phyloP scores from a whole-genome alignment of 2,113 vertebrate genomes.

The Hirundichthys speculiger region DNA sequence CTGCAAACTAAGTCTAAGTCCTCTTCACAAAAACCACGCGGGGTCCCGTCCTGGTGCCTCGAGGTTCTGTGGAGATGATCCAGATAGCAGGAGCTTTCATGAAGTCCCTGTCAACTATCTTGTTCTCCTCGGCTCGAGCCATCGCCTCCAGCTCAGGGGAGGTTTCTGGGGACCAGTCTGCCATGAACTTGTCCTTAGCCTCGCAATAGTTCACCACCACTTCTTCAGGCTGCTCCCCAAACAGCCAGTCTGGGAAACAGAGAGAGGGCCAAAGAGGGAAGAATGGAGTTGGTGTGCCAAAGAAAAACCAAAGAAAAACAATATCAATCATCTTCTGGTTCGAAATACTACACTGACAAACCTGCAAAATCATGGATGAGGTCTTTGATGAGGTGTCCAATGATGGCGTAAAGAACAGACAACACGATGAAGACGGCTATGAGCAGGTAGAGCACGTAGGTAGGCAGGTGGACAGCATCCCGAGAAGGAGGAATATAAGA shows the following conservation, averaged over 20 bases:
- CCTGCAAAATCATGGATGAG: slow-evolving; percentile 88
- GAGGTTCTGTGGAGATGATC: slow-evolving; percentile 75
- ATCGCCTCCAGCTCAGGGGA: slow-evolving; percentile 76
- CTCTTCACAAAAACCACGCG: slow-evolving; percentile 74
- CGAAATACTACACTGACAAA: slow-evolving; percentile 53
- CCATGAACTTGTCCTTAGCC: slow-evolving; percentile 79
- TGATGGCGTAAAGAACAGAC: slow-evolving; percentile 89
- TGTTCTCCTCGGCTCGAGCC: slow-evolving; percentile 66
- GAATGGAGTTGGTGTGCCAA: not conserved
- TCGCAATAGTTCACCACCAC: slow-evolving; percentile 73
- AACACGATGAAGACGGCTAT: slow-evolving; percentile 84
- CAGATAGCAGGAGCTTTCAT: slow-evolving; percentile 71
- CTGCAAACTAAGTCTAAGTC: slow-evolving; percentile 22
- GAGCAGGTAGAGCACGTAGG: slow-evolving; percentile 85
- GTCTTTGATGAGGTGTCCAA: slow-evolving; percentile 93
- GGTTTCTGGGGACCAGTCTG: slow-evolving; percentile 81
- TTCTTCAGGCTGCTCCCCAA: slow-evolving; percentile 86
- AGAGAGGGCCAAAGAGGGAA: not conserved
- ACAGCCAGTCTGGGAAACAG: slow-evolving; percentile 82
- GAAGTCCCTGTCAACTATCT: slow-evolving; percentile 63
- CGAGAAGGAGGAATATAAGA: slow-evolving; percentile 87
- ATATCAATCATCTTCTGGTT: not conserved
- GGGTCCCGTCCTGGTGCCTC: slow-evolving; percentile 46
- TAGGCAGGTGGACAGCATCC: slow-evolving; percentile 86
- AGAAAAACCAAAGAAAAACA: not conserved